Conservation (phyloP, 2,888 invertebrate species). For the Metacarcinus magister region DNA sequence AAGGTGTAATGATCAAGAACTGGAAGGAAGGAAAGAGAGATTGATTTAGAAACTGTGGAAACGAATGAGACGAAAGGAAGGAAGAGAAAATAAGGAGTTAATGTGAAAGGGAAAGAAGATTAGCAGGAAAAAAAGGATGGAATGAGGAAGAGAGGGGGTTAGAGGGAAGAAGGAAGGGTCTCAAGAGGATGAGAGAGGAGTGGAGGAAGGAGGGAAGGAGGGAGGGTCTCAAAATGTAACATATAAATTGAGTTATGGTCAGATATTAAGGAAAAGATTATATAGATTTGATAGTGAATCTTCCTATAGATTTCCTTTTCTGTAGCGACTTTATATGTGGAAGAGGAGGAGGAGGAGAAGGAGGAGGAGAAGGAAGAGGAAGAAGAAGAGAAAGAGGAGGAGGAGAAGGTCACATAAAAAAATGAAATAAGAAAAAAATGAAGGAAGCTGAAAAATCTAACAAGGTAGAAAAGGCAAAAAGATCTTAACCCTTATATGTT, state of each 20-base stretch:
- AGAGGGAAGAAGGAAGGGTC: no score
- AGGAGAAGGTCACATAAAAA: neutral
- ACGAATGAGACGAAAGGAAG: neutral
- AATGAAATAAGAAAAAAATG: neutral
- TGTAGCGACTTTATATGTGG: neutral
- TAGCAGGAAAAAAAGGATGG: neutral
- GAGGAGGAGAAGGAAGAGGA: neutral
- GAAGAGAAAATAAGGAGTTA: neutral
- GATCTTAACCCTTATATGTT: neutral
- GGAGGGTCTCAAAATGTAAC: no score
- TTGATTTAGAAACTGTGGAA: neutral
- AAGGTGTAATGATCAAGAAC: neutral
- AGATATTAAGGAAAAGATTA: neutral
- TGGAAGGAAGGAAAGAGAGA: neutral
- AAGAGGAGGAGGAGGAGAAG: neutral
- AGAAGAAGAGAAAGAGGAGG: neutral
- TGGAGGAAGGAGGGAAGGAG: no score
- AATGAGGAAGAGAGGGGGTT: no score
- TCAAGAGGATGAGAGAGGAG: no score
- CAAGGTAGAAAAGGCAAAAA: neutral
- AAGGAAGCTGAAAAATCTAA: neutral
- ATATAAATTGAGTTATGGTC: neutral
- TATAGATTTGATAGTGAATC: neutral
- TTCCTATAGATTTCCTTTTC: neutral
- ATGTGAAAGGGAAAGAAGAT: neutral